phyloP scores from a whole-genome alignment of 2,113 vertebrate genomes.

The Egretta garzetta region DNA sequence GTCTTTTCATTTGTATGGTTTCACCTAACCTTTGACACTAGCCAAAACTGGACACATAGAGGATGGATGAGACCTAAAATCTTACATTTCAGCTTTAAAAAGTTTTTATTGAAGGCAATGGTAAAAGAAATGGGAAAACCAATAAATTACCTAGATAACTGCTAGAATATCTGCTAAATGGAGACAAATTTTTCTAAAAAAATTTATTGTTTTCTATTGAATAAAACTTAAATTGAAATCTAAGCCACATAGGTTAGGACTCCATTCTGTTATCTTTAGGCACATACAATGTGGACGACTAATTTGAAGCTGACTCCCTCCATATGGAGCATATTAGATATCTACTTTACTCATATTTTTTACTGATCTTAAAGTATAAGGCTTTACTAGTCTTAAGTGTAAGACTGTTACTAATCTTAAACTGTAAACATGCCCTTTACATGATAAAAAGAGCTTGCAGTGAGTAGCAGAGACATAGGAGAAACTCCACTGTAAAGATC shows the following conservation, averaged over 20 bases:
- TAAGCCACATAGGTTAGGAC: neutral
- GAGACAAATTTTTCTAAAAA: neutral
- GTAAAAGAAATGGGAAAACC: neutral
- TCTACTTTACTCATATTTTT: neutral
- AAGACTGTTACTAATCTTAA: neutral
- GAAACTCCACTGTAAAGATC: neutral
- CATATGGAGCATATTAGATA: neutral
- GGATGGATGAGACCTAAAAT: neutral
- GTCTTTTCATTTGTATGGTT: neutral
- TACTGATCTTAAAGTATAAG: neutral
- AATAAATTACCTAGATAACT: neutral
- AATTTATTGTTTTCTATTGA: neutral
- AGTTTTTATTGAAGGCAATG: neutral
- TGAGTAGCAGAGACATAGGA: neutral
- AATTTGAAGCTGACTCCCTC: neutral
- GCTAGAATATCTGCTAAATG: neutral
- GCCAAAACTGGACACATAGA: neutral
- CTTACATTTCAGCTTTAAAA: neutral
- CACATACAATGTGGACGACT: fast-evolving
- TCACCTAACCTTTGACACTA: neutral
- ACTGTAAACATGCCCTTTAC: neutral
- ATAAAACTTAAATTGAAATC: neutral
- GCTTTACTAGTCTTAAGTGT: neutral
- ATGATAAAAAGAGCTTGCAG: neutral
- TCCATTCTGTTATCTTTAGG: neutral